phyloP scores from a whole-genome alignment of 1,140 invertebrate species.

The Radopholus similis region DNA sequence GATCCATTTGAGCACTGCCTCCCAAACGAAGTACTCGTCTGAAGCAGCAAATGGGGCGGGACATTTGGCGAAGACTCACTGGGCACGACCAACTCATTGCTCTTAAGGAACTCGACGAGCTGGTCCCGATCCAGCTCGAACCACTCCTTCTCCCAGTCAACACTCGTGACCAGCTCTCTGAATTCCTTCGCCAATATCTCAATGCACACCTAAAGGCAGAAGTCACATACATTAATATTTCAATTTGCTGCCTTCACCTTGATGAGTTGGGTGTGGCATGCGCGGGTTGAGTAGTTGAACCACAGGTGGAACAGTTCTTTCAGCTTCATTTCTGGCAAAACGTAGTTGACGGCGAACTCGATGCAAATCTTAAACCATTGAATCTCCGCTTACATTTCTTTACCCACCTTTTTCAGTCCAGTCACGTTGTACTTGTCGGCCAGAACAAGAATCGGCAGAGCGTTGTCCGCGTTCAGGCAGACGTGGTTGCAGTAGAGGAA shows the following conservation, averaged over 20 bases:
- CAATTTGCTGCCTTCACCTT: conserved; percentile 5
- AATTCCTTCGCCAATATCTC: conserved; percentile 61
- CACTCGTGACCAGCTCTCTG: conserved; percentile 60
- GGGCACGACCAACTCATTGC: conserved; percentile 60
- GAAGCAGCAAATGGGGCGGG: conserved; percentile 28
- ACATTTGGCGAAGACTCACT: conserved; percentile 43
- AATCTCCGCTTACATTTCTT: not conserved
- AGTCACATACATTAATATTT: conserved; percentile 6
- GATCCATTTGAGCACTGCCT: conserved; percentile 44
- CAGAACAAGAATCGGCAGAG: conserved; percentile 61
- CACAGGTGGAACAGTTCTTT: conserved; percentile 63
- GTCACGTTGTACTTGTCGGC: conserved; percentile 63
- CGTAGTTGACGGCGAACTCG: conserved; percentile 61
- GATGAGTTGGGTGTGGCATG: conserved; percentile 47
- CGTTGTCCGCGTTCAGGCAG: conserved; percentile 61
- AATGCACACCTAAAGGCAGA: conserved; percentile 53
- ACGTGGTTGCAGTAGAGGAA: conserved; percentile 63
- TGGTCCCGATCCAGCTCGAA: conserved; percentile 62
- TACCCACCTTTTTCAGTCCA: conserved; percentile 60
- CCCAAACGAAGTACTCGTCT: conserved; percentile 53
- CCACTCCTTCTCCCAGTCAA: conserved; percentile 63
- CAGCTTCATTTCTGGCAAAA: conserved; percentile 61
- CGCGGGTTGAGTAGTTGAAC: conserved; percentile 64
- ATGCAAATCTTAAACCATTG: conserved; percentile 56
- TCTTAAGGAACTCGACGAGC: conserved; percentile 62